These are phyloP conservation scores for Cactoblastis cactorum DNA, from an alignment of 2,888 invertebrate genomes.

Conservation along the genomic window DNA sequence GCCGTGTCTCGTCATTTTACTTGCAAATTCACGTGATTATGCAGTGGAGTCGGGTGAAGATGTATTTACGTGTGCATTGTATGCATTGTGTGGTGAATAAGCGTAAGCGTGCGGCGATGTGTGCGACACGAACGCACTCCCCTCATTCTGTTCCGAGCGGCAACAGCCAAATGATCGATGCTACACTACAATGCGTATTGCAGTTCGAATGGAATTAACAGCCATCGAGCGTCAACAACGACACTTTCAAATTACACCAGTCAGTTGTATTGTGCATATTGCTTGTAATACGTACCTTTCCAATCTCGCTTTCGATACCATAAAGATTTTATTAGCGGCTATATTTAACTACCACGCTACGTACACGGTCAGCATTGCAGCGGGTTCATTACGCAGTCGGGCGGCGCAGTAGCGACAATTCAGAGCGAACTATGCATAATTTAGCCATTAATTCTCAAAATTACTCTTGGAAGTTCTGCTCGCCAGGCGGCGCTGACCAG, in stretches of 20 bases:
- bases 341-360: constrained; percentile 45
- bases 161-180: constrained; percentile 44
- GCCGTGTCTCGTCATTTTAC: constrained; percentile 64
- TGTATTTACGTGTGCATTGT: constrained; percentile 69
- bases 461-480: constrained; percentile 67
- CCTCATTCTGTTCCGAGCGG: constrained; percentile 43
- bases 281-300: constrained; percentile 21
- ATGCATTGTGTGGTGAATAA: constrained; percentile 52
- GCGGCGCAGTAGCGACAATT: constrained; percentile 62
- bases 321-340: constrained; percentile 42
- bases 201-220: constrained; percentile 31
- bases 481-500: constrained; percentile 61
- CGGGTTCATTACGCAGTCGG: constrained; percentile 65
- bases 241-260: constrained; percentile 6
- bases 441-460: constrained; percentile 73
- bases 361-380: constrained; percentile 49
- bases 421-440: constrained; percentile 72
- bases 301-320: constrained; percentile 23
- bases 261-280: constrained; percentile 17
- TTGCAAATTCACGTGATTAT: constrained; percentile 73
- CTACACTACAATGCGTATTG: constrained; percentile 44
- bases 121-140: constrained; percentile 33
- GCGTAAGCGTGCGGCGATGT: constrained; percentile 55
- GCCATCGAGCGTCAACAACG: constrained; percentile 13
- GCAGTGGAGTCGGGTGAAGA: constrained; percentile 62